Evolutionary conservation across 2,888 invertebrate species (phyloP).

Genomic region (Coelinius sp.): DNA sequence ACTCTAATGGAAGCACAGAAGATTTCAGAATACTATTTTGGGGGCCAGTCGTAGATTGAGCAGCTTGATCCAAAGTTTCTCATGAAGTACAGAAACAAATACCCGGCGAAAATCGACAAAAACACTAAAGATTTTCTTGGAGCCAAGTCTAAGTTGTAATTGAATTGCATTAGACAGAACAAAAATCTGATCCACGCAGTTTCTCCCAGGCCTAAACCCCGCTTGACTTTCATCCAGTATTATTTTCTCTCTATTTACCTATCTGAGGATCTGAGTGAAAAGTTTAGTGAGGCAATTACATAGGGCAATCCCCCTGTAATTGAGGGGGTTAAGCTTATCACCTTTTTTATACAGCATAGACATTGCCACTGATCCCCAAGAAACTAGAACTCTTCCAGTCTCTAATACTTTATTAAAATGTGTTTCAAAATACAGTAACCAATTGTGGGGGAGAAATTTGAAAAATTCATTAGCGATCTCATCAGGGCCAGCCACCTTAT

Average conservation of each 20-base stretch:
- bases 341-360: too few species aligned
- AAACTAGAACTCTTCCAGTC: neutral
- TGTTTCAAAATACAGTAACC: neutral
- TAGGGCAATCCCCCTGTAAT: slow-evolving; percentile 49
- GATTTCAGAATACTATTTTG: too few species aligned
- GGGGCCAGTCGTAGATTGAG: neutral
- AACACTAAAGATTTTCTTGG: neutral
- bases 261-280: slow-evolving; percentile 42
- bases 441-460: neutral
- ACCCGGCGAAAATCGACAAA: slow-evolving; percentile 44
- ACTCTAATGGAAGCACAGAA: neutral
- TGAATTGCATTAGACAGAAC: slow-evolving; percentile 34
- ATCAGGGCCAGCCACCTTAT: neutral
- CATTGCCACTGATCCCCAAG: neutral
- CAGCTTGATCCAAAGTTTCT: slow-evolving; percentile 43
- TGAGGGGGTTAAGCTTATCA: slow-evolving; percentile 37
- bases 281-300: slow-evolving; percentile 45
- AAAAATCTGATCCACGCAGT: slow-evolving; percentile 47
- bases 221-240: slow-evolving; percentile 44
- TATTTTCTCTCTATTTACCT: slow-evolving; percentile 35
- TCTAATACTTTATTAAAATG: neutral
- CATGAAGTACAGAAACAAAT: slow-evolving; percentile 44
- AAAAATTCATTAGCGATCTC: neutral
- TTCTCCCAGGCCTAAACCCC: slow-evolving; percentile 34
- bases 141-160: slow-evolving; percentile 23